Evolutionary conservation across 2,888 invertebrate species (phyloP).

Genomic region (Chesias legatella): DNA sequence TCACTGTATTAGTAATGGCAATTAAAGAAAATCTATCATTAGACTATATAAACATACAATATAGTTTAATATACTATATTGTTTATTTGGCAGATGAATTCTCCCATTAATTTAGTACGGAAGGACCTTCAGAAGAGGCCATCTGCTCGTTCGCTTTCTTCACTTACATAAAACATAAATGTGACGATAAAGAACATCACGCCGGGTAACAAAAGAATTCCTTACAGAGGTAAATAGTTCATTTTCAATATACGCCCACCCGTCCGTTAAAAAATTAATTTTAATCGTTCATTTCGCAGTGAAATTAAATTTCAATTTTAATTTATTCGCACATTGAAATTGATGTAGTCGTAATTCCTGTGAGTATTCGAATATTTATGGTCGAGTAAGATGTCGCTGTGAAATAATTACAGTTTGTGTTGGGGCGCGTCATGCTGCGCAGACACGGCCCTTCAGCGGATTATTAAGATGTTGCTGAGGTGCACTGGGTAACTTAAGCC

Average conservation of each 20-base stretch:
- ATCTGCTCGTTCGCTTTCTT: too few species aligned
- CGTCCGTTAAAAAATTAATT: conserved; percentile 32
- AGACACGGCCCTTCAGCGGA: conserved; percentile 64
- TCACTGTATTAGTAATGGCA: too few species aligned
- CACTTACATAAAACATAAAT: too few species aligned
- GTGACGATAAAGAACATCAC: conserved; percentile 39
- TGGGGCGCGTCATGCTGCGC: conserved; percentile 69
- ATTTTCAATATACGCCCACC: conserved; percentile 18
- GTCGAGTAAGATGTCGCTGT: conserved; percentile 65
- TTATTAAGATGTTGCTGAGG: conserved; percentile 66
- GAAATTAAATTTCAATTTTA: conserved; percentile 38
- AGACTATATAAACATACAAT: too few species aligned
- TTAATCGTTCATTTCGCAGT: conserved; percentile 31
- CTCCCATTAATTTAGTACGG: too few species aligned
- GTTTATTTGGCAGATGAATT: too few species aligned
- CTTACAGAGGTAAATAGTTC: conserved; percentile 13
- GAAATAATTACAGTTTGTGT: conserved; percentile 67
- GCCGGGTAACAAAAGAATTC: conserved; percentile 25
- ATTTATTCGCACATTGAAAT: conserved; percentile 46
- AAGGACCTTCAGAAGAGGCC: too few species aligned
- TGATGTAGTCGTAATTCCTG: conserved; percentile 48
- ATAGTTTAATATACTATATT: too few species aligned
- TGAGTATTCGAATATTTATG: conserved; percentile 44
- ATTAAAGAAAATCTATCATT: too few species aligned
- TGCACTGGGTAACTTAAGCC: conserved; percentile 8